A percentile compares a stretch with the other conserved stretches of the same genome.
These are phyloP conservation scores for Standfussiana lucernea DNA, from an alignment of 2,888 invertebrate genomes.

Conservation along the genomic window DNA sequence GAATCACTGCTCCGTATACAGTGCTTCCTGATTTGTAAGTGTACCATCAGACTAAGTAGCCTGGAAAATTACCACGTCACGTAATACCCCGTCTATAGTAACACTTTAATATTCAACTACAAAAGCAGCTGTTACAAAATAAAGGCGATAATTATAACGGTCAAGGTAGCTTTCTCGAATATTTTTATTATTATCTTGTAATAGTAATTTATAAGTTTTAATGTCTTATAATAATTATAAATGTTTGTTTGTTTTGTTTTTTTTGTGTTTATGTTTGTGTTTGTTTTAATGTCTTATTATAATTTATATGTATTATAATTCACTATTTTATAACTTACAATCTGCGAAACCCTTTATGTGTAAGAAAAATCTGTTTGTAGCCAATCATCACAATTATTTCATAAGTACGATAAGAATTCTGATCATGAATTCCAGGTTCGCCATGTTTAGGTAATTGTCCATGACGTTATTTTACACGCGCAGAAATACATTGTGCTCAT, in stretches of 20 bases:
- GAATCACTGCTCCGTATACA: no score
- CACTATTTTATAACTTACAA: neutral
- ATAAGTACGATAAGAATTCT: conserved; percentile 16
- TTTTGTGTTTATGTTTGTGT: no score
- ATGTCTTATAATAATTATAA: no score
- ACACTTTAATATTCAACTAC: no score
- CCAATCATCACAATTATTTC: neutral
- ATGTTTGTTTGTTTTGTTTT: no score
- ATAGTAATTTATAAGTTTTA: no score
- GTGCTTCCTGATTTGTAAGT: neutral
- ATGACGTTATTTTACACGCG: conserved; percentile 3
- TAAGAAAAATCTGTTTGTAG: neutral
- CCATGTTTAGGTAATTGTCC: conserved; percentile 18
- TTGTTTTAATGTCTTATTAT: no score
- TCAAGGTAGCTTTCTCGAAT: neutral
- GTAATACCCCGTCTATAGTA: no score
- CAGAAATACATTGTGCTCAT: neutral
- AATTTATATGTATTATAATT: neutral
- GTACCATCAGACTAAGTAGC: neutral
- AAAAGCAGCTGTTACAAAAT: neutral
- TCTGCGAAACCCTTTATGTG: neutral
- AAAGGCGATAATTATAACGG: neutral
- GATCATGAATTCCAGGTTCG: conserved; percentile 4
- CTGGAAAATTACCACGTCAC: neutral
- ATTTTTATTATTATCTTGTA: neutral